phyloP scores from a whole-genome alignment of 2,113 vertebrate species.

The Mohoua ochrocephala region DNA sequence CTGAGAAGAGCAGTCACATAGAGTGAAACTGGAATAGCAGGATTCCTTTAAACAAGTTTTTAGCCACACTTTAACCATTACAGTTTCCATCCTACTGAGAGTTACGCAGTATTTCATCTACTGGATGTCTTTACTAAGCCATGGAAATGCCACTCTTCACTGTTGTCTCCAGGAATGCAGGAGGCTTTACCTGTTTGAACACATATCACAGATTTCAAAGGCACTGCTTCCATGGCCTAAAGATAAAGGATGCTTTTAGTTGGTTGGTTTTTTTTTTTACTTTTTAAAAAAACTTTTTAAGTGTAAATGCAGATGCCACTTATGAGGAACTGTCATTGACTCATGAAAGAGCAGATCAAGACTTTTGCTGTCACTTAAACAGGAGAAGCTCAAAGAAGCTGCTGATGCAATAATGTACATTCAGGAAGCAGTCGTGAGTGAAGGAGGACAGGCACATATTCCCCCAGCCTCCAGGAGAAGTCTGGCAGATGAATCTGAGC shows the following conservation, averaged over 20 bases:
- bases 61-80: neutral
- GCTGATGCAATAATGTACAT: neutral
- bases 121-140: neutral
- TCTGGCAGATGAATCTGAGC: neutral
- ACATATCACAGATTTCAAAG: neutral
- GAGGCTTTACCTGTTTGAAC: neutral
- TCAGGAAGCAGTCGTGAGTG: neutral
- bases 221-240: neutral
- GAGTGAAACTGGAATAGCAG: neutral
- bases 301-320: rapidly evolving
- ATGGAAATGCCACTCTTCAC: neutral
- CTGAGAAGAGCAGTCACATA: neutral
- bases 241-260: rapidly evolving
- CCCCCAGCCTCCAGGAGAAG: neutral
- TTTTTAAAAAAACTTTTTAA: neutral
- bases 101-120: neutral
- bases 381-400: neutral
- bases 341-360: neutral
- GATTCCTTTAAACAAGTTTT: neutral
- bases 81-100: neutral
- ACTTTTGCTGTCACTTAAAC: neutral
- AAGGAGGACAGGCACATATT: neutral
- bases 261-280: neutral
- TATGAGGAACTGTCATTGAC: neutral
- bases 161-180: neutral